A percentile compares a stretch with the other conserved stretches of the same genome.
These are phyloP conservation scores for Leptestheria dahalacensis DNA, from an alignment of 1,140 invertebrate species.

Conservation along the genomic window DNA sequence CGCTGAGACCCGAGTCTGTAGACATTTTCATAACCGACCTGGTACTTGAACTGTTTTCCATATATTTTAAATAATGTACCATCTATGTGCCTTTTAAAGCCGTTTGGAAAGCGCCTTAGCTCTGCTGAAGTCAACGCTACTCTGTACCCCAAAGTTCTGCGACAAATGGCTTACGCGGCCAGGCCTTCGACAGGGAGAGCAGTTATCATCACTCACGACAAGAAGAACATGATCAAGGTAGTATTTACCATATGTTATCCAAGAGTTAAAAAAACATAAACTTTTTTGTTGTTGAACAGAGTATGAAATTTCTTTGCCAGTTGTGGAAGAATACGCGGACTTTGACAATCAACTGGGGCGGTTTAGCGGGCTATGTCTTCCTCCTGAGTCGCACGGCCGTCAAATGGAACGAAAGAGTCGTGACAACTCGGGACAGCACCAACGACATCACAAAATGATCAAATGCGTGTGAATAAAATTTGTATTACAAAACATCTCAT, in stretches of 20 bases:
- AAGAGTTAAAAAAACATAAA: too few relatives aligned
- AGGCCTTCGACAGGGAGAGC: slow-evolving; percentile 10
- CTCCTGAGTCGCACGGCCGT: neutral
- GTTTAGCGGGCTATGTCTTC: slow-evolving; percentile 1
- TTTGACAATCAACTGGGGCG: neutral
- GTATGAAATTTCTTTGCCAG: neutral
- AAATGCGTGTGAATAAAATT: neutral
- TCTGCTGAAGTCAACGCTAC: slow-evolving; percentile 32
- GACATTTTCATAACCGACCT: slow-evolving; percentile 43
- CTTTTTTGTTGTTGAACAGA: neutral
- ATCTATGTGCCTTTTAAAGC: too few relatives aligned
- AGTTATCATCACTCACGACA: slow-evolving; percentile 11
- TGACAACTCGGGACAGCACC: too few relatives aligned
- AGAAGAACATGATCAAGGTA: slow-evolving; percentile 11
- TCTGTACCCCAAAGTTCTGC: slow-evolving; percentile 21
- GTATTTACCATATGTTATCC: too few relatives aligned
- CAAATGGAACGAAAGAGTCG: neutral
- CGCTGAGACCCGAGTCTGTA: slow-evolving; percentile 33
- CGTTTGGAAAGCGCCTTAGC: slow-evolving; percentile 40
- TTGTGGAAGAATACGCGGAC: slow-evolving; percentile 7
- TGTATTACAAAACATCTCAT: neutral
- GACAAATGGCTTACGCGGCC: slow-evolving; percentile 4
- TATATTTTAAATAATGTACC: too few relatives aligned
- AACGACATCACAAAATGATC: neutral
- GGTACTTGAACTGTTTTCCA: too few relatives aligned